phyloP scores from a whole-genome alignment of 37 sponge, comb jelly and placozoan genomes.

The Beroe ovata region DNA sequence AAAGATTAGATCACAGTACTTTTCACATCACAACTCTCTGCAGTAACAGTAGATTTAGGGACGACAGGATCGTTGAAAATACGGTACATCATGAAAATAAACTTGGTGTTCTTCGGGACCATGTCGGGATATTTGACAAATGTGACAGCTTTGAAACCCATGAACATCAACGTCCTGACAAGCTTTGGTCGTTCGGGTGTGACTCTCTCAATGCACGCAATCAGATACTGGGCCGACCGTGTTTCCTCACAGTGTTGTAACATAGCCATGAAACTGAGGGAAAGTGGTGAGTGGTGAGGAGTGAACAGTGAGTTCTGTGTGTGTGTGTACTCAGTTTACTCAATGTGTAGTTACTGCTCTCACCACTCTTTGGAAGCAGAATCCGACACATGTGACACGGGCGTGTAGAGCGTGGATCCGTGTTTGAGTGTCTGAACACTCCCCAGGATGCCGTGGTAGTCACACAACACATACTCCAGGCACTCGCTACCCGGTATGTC shows the following conservation, averaged over 20 bases:
- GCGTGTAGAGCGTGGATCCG: background rate
- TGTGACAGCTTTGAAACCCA: constrained; percentile 46
- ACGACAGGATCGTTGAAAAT: background rate
- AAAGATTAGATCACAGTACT: no score
- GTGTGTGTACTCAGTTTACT: no score
- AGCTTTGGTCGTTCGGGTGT: background rate
- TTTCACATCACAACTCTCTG: no score
- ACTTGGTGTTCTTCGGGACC: background rate
- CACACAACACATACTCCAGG: background rate
- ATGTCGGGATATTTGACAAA: constrained; percentile 11
- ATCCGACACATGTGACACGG: constrained; percentile 3
- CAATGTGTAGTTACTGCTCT: no score
- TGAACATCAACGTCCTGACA: constrained; percentile 17
- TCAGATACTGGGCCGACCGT: background rate
- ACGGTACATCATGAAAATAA: constrained; percentile 56
- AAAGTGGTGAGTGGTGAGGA: background rate
- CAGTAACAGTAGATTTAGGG: no score
- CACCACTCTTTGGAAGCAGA: constrained; percentile 13
- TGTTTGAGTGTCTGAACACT: background rate
- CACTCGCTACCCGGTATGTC: background rate
- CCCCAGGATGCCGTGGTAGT: constrained; percentile 17
- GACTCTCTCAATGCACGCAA: constrained; percentile 14
- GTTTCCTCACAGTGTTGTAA: constrained; percentile 39
- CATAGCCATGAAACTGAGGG: constrained; percentile 42
- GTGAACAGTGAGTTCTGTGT: background rate